Evolutionary conservation across 1,140 invertebrate species (phyloP).

Genomic region (Mercenaria mercenaria): DNA sequence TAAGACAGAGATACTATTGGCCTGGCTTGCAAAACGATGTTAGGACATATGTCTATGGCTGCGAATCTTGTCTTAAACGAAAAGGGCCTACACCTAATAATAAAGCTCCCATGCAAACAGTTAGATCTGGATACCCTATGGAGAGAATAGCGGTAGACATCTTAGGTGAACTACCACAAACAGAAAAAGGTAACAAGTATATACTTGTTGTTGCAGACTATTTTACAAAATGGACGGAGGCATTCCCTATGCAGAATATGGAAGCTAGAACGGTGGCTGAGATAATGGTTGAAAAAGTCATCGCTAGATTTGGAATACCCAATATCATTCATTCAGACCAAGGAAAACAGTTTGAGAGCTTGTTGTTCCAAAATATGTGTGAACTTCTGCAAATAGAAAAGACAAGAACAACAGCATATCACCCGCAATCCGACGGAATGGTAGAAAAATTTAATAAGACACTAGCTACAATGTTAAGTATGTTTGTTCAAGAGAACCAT

Average conservation of each 20-base stretch:
- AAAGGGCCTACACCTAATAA: slow-evolving; percentile 7
- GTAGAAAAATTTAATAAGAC: slow-evolving; percentile 69
- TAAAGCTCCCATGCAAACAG: neutral
- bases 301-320: slow-evolving; percentile 84
- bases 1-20: slow-evolving; percentile 47
- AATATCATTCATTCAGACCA: slow-evolving; percentile 81
- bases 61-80: neutral
- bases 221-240: slow-evolving; percentile 76
- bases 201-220: slow-evolving; percentile 75
- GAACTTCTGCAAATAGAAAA: slow-evolving; percentile 57
- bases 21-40: slow-evolving; percentile 46
- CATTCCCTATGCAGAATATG: slow-evolving; percentile 70
- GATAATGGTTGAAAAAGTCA: slow-evolving; percentile 78
- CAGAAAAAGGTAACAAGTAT: slow-evolving; percentile 66
- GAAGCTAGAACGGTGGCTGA: slow-evolving; percentile 79
- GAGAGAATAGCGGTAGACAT: slow-evolving; percentile 60
- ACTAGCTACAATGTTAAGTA: slow-evolving; percentile 51
- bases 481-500: slow-evolving; percentile 14
- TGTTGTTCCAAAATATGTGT: slow-evolving; percentile 60
- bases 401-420: slow-evolving; percentile 57
- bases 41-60: neutral
- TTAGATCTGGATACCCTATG: slow-evolving; percentile 8
- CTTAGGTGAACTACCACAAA: slow-evolving; percentile 19
- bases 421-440: slow-evolving; percentile 66
- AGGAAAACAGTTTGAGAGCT: slow-evolving; percentile 72